Base-by-base conservation (phyloP, 2,888 invertebrate genomes). In the Cyaniris semiargus region DNA sequence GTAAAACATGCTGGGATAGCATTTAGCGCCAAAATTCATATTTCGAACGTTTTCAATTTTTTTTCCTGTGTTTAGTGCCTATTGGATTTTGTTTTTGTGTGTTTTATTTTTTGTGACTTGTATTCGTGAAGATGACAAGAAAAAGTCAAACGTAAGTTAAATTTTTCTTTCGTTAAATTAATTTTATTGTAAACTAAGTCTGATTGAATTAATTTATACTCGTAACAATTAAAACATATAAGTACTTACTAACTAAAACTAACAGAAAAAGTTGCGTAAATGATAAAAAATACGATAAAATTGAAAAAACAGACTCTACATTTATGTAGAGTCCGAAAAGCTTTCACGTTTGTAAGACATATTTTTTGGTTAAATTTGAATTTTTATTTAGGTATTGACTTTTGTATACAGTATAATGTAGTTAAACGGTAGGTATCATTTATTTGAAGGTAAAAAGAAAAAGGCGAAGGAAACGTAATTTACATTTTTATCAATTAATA, bases 1-100 rank as follows among this genome's bases (percentile, higher is more conserved):
- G 88, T 88, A 87, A 86, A 90, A 85, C 88, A 90, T 91, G 91
- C 89, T 90, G 89, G 89, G 91, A 89, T 92, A 89, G 91, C 84
- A 85, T 92, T 72, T 90, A 87, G 90, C 93, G 93, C 91, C 90
- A 89, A 90, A 88, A 85, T 84, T 84, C 83, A 83, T 84, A 83
- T 85, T 86, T 85, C 84, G 83, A 87, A 85, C 84, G 18, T 60
- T 83, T 83, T 86, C 84, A 85, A 85, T 87, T 83, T 82, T 85
- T 88, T 90, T 88, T 81, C 84, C 86, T 81, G 87, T 88, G 86
- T 82, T 81, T 76, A 77, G 76, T 78, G 77, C 76, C 27, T 66
- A 78, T 60, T 75, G 76, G 78, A 79, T 66, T 79, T 78, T 77
- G 66, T 77, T 78, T 83, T 86, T 85, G 79, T 80, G 78, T 77